Conservation (phyloP, 2,113 vertebrate species). For the Amblyopsis rosae region DNA sequence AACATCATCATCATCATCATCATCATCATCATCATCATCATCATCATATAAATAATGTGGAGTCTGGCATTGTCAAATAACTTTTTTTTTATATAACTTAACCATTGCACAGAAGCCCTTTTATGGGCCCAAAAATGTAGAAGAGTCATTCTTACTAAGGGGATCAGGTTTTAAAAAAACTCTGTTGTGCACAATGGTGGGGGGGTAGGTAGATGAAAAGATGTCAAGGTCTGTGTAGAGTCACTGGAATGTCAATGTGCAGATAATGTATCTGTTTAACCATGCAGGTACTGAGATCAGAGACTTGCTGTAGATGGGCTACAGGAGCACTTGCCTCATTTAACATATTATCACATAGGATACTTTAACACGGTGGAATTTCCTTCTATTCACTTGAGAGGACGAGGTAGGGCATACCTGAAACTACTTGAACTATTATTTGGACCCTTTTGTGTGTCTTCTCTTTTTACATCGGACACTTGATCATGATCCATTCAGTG, state of each 20-base stretch:
- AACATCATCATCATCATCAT: no score
- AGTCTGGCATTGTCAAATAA: no score
- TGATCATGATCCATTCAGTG: slow-evolving; percentile 29
- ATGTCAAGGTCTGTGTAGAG: slow-evolving; percentile 54
- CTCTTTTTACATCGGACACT: slow-evolving; percentile 18
- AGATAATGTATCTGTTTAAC: slow-evolving; percentile 58
- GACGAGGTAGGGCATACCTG: slow-evolving; percentile 34
- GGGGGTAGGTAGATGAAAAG: slow-evolving; percentile 60
- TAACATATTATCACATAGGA: slow-evolving; percentile 59
- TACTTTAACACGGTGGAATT: slow-evolving; percentile 44
- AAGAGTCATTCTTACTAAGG: background rate
- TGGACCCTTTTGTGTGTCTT: slow-evolving; percentile 28
- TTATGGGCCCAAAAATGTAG: background rate
- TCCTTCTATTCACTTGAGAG: slow-evolving; percentile 34
- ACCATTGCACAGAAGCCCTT: background rate
- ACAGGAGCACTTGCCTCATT: slow-evolving; percentile 52
- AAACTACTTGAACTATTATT: slow-evolving; percentile 40
- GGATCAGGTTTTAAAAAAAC: slow-evolving; percentile 17
- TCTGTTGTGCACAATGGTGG: slow-evolving; percentile 12
- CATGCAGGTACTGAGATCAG: slow-evolving; percentile 66
- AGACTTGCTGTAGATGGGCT: slow-evolving; percentile 50
- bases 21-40: no score
- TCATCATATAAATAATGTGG: no score
- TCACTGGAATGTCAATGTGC: slow-evolving; percentile 57
- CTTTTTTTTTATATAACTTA: no score